Evolutionary conservation across 2,113 vertebrate genomes (phyloP).

Genomic region (Machaerirhynchus nigripectus): DNA sequence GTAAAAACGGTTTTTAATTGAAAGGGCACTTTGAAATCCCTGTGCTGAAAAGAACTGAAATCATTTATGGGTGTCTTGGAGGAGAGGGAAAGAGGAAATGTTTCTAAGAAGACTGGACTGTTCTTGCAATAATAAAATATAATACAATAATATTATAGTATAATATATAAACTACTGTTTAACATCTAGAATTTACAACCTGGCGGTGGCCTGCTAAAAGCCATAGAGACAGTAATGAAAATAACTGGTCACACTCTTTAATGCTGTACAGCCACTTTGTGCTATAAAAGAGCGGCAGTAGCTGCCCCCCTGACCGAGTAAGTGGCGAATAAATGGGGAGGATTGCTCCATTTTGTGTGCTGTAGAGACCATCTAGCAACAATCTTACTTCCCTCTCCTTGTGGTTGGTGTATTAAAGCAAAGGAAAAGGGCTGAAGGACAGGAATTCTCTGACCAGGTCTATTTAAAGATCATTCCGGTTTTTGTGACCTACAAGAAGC

Average conservation of each 20-base stretch:
- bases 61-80: neutral
- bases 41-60: neutral
- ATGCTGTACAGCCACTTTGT: neutral
- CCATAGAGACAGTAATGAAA: neutral
- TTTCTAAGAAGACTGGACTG: neutral
- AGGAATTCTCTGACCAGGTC: neutral
- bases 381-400: neutral
- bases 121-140: constrained; percentile 2
- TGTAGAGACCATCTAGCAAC: neutral
- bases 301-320: neutral
- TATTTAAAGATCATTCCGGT: neutral
- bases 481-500: neutral
- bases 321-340: neutral
- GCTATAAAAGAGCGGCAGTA: neutral
- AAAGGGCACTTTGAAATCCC: constrained; percentile 13
- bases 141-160: neutral
- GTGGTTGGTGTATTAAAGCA: neutral
- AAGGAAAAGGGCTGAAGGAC: neutral
- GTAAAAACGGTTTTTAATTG: neutral
- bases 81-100: neutral
- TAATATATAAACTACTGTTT: neutral
- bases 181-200: constrained; percentile 6
- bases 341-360: neutral
- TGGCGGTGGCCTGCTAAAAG: neutral
- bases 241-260: neutral